A percentile compares a stretch with the other conserved stretches of the same genome.
Evolutionary conservation across 2,888 invertebrate species (phyloP).

Genomic region (Sarcophaga carnaria): DNA sequence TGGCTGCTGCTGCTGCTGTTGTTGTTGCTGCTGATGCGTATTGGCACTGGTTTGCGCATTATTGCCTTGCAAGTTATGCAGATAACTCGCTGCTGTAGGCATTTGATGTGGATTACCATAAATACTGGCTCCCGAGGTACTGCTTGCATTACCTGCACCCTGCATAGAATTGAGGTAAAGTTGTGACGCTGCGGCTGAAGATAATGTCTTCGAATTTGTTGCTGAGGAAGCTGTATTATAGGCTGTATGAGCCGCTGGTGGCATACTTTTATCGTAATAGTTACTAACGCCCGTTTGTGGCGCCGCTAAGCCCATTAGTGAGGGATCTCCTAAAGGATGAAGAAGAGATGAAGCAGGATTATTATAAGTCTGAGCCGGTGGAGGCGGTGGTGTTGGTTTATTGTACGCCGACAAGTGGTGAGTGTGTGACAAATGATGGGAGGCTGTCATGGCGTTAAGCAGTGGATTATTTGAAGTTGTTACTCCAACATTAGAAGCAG

Average conservation of each 20-base stretch:
- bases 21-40: slow-evolving; percentile 68
- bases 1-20: slow-evolving; percentile 67
- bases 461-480: slow-evolving; percentile 71
- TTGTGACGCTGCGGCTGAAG: slow-evolving; percentile 68
- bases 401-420: slow-evolving; percentile 79
- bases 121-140: slow-evolving; percentile 48
- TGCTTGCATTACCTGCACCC: slow-evolving; percentile 59
- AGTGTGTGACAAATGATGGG: slow-evolving; percentile 78
- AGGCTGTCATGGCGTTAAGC: slow-evolving; percentile 72
- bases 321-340: slow-evolving; percentile 78
- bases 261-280: slow-evolving; percentile 85
- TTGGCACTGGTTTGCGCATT: slow-evolving; percentile 32
- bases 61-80: slow-evolving; percentile 55
- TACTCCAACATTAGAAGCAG: slow-evolving; percentile 25
- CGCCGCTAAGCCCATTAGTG: slow-evolving; percentile 73
- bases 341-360: slow-evolving; percentile 75
- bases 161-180: slow-evolving; percentile 71
- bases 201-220: slow-evolving; percentile 80
- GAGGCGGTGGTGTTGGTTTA: slow-evolving; percentile 77
- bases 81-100: slow-evolving; percentile 68
- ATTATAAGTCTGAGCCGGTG: slow-evolving; percentile 78
- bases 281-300: slow-evolving; percentile 74
- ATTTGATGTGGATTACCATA: slow-evolving; percentile 77
- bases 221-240: slow-evolving; percentile 81
- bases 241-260: slow-evolving; percentile 84